These are phyloP conservation scores for Odocoileus virginianus DNA, from an alignment of 2,113 vertebrate species.

Conservation along the genomic window DNA sequence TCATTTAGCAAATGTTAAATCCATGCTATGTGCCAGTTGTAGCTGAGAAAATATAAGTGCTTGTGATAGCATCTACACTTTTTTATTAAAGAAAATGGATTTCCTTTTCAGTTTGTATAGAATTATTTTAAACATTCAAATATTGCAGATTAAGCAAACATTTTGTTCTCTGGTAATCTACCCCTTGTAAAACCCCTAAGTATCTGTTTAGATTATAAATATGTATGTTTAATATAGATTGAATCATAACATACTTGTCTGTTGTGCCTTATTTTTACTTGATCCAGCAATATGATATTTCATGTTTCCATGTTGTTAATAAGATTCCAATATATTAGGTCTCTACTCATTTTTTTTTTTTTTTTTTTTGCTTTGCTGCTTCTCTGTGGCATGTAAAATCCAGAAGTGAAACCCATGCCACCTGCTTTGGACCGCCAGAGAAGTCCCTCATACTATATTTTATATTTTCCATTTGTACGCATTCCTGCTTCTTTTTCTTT, in stretches of 20 bases:
- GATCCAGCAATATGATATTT: not conserved
- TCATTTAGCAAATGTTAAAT: slow-evolving; percentile 31
- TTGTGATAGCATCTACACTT: not conserved
- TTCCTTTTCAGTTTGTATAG: not conserved
- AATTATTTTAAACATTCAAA: not conserved
- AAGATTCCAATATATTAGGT: not conserved
- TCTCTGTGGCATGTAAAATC: not conserved
- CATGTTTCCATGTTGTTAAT: not conserved
- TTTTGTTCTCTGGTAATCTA: not conserved
- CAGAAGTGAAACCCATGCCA: not conserved
- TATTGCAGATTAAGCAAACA: not conserved
- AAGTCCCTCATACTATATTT: not conserved
- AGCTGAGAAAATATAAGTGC: not conserved
- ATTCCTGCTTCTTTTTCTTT: not conserved
- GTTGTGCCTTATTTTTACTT: not conserved
- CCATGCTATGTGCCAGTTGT: not conserved
- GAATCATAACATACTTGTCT: not conserved
- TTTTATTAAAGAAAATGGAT: not conserved
- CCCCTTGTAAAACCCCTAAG: not conserved
- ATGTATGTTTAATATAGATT: not conserved
- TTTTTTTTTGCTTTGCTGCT: not conserved
- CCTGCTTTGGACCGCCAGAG: not conserved
- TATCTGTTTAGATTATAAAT: not conserved
- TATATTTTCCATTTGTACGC: not conserved
- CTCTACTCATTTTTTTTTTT: not conserved